Evolutionary conservation across 2,797 vertebrate genomes (phyloP).

Genomic region (Leptatherina wallacei): DNA sequence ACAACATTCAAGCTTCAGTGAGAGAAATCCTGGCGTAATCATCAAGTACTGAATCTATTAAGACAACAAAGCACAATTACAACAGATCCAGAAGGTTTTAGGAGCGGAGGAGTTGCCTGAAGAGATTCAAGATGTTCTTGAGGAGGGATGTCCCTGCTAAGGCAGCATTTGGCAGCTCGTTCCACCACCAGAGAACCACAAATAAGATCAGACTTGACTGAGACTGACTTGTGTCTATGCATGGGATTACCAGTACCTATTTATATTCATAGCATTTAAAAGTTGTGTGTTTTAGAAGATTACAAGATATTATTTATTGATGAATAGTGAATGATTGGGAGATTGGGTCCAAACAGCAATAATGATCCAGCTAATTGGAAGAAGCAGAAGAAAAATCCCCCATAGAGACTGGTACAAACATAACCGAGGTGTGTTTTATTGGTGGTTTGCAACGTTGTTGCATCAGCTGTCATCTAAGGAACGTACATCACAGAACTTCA

Average conservation of each 20-base stretch:
- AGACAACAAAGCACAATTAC: not conserved
- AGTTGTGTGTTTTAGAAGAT: not conserved
- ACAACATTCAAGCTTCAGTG: not conserved
- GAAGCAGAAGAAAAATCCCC: not conserved
- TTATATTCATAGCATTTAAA: not conserved
- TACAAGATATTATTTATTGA: not conserved
- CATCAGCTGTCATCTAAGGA: too few species aligned
- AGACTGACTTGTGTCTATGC: not conserved
- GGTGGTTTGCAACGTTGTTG: too few species aligned
- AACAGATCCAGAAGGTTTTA: not conserved
- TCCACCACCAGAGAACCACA: not conserved
- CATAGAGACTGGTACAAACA: not conserved
- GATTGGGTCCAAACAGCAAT: not conserved
- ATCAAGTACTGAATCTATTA: not conserved
- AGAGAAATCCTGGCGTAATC: not conserved
- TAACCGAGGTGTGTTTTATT: not conserved
- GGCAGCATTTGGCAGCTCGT: not conserved
- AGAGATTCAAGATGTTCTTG: too few species aligned
- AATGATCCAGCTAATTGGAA: not conserved
- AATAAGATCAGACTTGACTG: not conserved
- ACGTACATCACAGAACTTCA: too few species aligned
- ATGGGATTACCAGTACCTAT: not conserved
- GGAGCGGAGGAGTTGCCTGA: not conserved
- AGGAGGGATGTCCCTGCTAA: not conserved
- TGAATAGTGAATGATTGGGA: not conserved